Evolutionary conservation across 2,113 vertebrate genomes (phyloP).

Genomic region (Rissa tridactyla): DNA sequence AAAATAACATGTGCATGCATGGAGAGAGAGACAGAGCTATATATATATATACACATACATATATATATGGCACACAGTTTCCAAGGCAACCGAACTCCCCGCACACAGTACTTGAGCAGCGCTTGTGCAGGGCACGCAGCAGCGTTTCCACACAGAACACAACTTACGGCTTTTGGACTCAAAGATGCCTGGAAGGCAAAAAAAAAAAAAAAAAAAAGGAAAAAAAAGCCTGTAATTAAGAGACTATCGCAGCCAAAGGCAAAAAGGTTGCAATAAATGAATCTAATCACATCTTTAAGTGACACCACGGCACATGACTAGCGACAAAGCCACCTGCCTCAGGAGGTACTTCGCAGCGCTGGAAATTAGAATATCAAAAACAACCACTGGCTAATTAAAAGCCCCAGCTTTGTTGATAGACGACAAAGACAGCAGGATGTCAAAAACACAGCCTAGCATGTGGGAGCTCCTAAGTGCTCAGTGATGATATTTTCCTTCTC

Average conservation of each 20-base stretch:
- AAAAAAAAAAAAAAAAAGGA: too few relatives aligned
- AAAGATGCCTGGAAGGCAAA: neutral
- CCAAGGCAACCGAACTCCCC: conserved; percentile 53
- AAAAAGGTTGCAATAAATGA: neutral
- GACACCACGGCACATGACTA: neutral
- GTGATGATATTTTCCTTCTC: neutral
- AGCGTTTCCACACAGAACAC: neutral
- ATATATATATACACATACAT: neutral
- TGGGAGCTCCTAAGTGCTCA: neutral
- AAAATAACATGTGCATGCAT: neutral
- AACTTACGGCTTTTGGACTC: neutral
- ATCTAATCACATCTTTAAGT: neutral
- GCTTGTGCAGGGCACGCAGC: neutral
- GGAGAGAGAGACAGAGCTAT: neutral
- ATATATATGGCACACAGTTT: conserved; percentile 16
- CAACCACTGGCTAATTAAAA: conserved; percentile 14
- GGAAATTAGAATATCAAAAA: conserved; percentile 9
- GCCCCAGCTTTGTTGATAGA: neutral
- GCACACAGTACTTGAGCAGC: neutral
- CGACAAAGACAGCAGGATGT: neutral
- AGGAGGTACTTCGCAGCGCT: neutral
- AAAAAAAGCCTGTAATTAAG: neutral
- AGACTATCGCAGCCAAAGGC: neutral
- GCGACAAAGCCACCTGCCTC: neutral
- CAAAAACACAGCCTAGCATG: conserved; percentile 1